A percentile compares a stretch with the other conserved stretches of the same genome.
Evolutionary conservation across 2,113 vertebrate species (phyloP).

Genomic region (Trinectes maculatus): DNA sequence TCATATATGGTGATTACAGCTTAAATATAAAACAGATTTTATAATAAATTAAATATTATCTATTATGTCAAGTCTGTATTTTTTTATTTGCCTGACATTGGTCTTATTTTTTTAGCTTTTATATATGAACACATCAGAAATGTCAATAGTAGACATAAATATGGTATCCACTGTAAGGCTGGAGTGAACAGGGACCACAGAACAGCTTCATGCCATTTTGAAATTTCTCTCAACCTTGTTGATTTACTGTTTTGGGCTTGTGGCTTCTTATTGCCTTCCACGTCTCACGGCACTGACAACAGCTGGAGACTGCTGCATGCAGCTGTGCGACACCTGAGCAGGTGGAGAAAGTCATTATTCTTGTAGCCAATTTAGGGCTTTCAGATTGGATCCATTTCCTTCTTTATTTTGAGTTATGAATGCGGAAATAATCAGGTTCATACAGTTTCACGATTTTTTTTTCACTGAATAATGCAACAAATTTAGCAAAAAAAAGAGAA

Average conservation of each 20-base stretch:
- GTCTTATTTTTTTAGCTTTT: too few relatives aligned
- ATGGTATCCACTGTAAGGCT: neutral
- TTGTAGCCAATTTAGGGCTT: slow-evolving; percentile 8
- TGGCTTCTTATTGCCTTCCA: neutral
- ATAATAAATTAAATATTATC: too few relatives aligned
- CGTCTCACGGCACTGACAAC: slow-evolving; percentile 13
- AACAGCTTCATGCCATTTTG: neutral
- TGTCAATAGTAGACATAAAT: neutral
- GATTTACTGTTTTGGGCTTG: slow-evolving; percentile 8
- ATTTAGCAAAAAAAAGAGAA: too few relatives aligned
- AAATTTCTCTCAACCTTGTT: neutral
- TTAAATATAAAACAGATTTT: too few relatives aligned
- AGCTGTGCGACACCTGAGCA: slow-evolving; percentile 31
- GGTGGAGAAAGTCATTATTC: slow-evolving; percentile 19
- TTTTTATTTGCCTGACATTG: too few relatives aligned
- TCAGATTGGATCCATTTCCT: slow-evolving; percentile 29
- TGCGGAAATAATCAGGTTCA: neutral
- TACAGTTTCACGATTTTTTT: neutral
- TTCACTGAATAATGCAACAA: too few relatives aligned
- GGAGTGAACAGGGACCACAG: neutral
- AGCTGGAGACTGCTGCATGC: slow-evolving; percentile 28
- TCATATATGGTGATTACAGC: too few relatives aligned
- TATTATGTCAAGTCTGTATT: too few relatives aligned
- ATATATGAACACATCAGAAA: neutral
- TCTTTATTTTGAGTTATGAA: slow-evolving; percentile 18